Percentiles rank a stretch among this genome's conserved stretches.
These are phyloP conservation scores for Apodemus sylvaticus DNA, from an alignment of 2,113 vertebrate genomes.

Conservation along the genomic window DNA sequence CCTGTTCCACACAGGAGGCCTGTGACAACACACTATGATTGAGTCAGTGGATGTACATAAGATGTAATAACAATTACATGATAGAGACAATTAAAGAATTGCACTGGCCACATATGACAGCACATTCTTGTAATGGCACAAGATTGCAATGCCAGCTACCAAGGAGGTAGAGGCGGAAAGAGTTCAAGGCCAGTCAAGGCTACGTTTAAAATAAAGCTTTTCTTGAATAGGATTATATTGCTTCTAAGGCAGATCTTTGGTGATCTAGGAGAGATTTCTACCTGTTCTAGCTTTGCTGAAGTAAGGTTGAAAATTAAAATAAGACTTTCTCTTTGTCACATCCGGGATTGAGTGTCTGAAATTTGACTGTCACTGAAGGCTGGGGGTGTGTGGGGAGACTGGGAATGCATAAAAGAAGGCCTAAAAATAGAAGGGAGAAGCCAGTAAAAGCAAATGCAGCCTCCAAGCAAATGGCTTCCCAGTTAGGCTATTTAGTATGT, in stretches of 20 bases:
- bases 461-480: not conserved
- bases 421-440: not conserved
- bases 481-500: not conserved
- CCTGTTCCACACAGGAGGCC: constrained; percentile 32
- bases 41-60: constrained; percentile 11
- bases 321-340: not conserved
- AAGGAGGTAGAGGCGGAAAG: not conserved
- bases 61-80: not conserved
- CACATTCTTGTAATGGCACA: not conserved
- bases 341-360: not conserved
- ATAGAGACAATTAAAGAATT: constrained; percentile 25
- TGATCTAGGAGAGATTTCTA: not conserved
- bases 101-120: not conserved
- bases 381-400: not conserved
- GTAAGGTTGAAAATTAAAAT: constrained; percentile 28
- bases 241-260: constrained; percentile 48
- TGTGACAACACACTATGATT: not conserved
- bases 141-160: not conserved
- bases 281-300: constrained; percentile 23
- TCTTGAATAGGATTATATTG: not conserved
- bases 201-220: not conserved
- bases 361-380: not conserved
- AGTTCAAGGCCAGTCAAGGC: not conserved
- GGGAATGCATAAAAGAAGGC: not conserved
- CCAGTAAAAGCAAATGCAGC: not conserved